Evolutionary conservation across 2,113 vertebrate genomes (phyloP).

Genomic region (Tamias sibiricus): DNA sequence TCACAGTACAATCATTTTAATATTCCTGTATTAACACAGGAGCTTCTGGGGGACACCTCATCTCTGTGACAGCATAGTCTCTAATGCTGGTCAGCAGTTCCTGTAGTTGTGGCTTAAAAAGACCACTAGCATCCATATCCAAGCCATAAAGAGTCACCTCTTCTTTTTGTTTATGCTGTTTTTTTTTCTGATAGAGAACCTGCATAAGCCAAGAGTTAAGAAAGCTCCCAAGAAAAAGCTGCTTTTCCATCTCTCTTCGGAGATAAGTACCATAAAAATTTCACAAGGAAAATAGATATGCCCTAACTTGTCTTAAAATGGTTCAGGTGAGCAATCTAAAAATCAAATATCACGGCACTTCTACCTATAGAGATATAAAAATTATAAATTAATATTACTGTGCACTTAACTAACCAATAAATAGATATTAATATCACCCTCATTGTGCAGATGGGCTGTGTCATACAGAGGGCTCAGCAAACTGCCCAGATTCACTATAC

Average conservation of each 20-base stretch:
- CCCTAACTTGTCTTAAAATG: background rate
- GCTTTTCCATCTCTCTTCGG: background rate
- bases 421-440: background rate
- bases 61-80: background rate
- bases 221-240: background rate
- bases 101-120: background rate
- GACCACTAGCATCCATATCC: background rate
- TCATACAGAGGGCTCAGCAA: background rate
- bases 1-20: too few relatives aligned
- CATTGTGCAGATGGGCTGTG: background rate
- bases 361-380: background rate
- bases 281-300: background rate
- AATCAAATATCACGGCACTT: background rate
- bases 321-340: constrained; percentile 50
- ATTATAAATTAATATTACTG: constrained; percentile 30
- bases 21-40: too few relatives aligned
- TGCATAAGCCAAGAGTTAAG: background rate
- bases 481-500: background rate
- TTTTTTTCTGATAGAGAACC: background rate
- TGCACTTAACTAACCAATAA: background rate
- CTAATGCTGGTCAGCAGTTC: background rate
- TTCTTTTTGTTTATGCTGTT: background rate
- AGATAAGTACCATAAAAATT: background rate
- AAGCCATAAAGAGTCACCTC: background rate
- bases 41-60: too few relatives aligned